Percentiles rank a stretch among this genome's conserved stretches.
Evolutionary conservation across 2,113 vertebrate genomes (phyloP).

Genomic region (Gopherus flavomarginatus): DNA sequence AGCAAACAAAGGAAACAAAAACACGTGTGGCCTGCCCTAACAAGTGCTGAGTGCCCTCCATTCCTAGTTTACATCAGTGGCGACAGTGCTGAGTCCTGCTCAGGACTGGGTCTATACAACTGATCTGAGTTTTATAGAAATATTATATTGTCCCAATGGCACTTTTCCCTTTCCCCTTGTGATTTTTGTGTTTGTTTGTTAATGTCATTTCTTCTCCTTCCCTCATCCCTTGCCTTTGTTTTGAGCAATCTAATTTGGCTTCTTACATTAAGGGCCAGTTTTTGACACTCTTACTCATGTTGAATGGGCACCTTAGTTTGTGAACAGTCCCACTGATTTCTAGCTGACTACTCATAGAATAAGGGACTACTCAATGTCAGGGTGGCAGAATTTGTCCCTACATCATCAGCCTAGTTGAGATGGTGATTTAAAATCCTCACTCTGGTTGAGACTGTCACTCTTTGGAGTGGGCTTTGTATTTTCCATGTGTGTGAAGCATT

Average conservation of each 20-base stretch:
- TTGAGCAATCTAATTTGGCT: background rate
- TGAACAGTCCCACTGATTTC: background rate
- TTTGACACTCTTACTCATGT: background rate
- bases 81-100: background rate
- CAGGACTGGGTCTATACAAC: accelerated
- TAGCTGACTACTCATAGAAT: background rate
- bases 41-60: background rate
- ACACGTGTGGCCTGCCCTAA: background rate
- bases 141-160: background rate
- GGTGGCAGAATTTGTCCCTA: background rate
- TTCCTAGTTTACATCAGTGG: background rate
- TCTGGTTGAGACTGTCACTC: background rate
- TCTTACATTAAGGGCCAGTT: background rate
- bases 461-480: background rate
- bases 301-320: background rate
- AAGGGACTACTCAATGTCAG: background rate
- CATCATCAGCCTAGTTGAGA: background rate
- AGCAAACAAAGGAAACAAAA: background rate
- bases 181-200: background rate
- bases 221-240: background rate
- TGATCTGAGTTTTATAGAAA: background rate
- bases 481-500: background rate
- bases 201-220: background rate
- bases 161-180: background rate
- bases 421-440: background rate